Conservation (phyloP, 2,113 vertebrate genomes). For the Arvicanthis niloticus region DNA sequence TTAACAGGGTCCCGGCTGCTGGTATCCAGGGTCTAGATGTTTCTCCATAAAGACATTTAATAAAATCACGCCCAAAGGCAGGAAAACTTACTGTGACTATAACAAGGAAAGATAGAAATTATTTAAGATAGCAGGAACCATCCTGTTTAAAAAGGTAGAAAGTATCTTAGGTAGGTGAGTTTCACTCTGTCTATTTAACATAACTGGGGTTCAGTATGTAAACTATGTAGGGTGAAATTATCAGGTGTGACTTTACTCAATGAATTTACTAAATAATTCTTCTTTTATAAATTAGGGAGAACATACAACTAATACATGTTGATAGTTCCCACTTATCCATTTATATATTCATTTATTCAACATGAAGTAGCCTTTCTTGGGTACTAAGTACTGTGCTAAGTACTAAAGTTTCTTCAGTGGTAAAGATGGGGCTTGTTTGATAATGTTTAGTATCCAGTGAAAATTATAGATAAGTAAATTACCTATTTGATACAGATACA, state of each 20-base stretch:
- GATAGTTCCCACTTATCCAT: background rate
- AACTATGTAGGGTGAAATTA: background rate
- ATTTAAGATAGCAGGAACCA: background rate
- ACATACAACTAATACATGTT: background rate
- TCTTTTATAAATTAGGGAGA: background rate
- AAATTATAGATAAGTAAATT: constrained; percentile 27
- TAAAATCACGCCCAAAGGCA: background rate
- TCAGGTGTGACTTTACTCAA: background rate
- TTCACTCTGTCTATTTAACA: background rate
- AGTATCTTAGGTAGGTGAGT: background rate
- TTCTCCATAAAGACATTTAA: background rate
- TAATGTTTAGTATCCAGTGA: background rate
- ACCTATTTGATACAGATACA: constrained; percentile 14
- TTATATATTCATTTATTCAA: background rate
- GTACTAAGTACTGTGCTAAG: background rate
- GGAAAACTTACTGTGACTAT: background rate
- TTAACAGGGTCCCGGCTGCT: background rate
- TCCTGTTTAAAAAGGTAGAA: background rate
- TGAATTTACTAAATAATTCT: background rate
- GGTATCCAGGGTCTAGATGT: background rate
- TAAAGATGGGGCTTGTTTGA: background rate
- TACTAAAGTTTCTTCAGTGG: background rate
- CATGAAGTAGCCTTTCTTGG: background rate
- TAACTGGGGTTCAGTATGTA: background rate
- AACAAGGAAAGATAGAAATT: background rate